Base-by-base conservation (phyloP, 2,888 invertebrate genomes). In the Agrochola circellaris region DNA sequence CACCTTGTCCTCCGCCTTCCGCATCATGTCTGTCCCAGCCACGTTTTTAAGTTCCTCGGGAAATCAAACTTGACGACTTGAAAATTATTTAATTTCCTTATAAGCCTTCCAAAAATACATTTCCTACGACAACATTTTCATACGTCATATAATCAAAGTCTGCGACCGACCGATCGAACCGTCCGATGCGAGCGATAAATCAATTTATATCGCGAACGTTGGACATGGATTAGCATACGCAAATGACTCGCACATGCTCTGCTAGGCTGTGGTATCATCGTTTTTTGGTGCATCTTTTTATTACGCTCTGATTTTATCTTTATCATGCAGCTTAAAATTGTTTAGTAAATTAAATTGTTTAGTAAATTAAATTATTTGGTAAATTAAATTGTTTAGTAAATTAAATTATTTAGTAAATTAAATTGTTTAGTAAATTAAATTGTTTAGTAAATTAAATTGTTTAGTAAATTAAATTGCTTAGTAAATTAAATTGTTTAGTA, bases 151-250 rank as follows among this genome's bases (percentile, higher is more conserved):
- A 75, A 82, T n/a, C n/a, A n/a, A 87, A 79, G 69, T 75, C 66
- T 79, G 56, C 34, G 76, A 64, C 60, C 69, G 62, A 71, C 64
- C 70, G 67, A 75, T 60, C 75, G 54, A 6, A 61, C 75, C 71
- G 77, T 64, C 82, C 80, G 77, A 87, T 77, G 79, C 76, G 64
- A 72, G 74, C 81, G 79, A 87, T 87, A 88, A 88, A 87, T 87
- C 88, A 88, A 86, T 87, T 88, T 84, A 84, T 78, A 79, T 73
- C 75, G 77, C 77, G 84, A 48, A 73, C 77, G 81, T 64, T 72
- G 88, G 75, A 69, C 73, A 65, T 9, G 85, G 75, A 88, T 87
- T 88, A 87, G 81, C 87, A 88, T 87, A 87, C 87, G 79, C 77
- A 88, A 87, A 87, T 88, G 84, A 87, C 86, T 82, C 69, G 82